Percentiles rank a stretch among this genome's conserved stretches.
Evolutionary conservation across 2,113 vertebrate species (phyloP).

Genomic region (Callochromis pleurospilus): DNA sequence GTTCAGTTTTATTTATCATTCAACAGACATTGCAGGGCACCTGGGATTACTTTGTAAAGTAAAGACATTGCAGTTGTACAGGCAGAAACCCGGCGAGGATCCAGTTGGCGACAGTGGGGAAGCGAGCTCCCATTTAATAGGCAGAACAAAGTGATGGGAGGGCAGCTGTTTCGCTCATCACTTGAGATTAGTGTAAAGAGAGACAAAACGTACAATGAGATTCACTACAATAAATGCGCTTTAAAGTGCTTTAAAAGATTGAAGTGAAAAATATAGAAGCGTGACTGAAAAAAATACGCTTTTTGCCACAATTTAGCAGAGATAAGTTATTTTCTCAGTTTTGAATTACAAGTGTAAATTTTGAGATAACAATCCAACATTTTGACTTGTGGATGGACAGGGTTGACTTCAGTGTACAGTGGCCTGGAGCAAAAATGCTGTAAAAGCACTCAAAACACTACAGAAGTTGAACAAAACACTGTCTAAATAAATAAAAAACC

Average conservation of each 20-base stretch:
- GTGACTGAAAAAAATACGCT: not conserved
- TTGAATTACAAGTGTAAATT: not conserved
- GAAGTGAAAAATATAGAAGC: not conserved
- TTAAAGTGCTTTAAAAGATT: not conserved
- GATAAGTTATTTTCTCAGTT: not conserved
- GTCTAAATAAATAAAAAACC: not conserved
- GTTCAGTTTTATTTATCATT: not conserved
- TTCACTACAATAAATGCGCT: not conserved
- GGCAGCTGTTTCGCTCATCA: not conserved
- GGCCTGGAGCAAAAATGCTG: not conserved
- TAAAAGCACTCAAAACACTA: not conserved
- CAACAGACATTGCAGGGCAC: not conserved
- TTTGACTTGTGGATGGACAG: not conserved
- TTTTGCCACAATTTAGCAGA: not conserved
- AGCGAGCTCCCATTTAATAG: not conserved
- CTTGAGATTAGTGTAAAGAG: not conserved
- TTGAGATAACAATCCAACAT: not conserved
- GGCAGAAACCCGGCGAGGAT: not conserved
- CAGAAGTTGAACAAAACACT: not conserved
- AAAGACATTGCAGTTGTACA: not conserved
- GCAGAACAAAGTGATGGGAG: not conserved
- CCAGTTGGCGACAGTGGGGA: not conserved
- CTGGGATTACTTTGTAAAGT: not conserved
- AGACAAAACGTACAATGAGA: not conserved
- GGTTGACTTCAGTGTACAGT: not conserved